Percentiles rank a stretch among this genome's conserved stretches.
phyloP scores from a whole-genome alignment of 1,140 invertebrate genomes.

The Leptinotarsa defecta region DNA sequence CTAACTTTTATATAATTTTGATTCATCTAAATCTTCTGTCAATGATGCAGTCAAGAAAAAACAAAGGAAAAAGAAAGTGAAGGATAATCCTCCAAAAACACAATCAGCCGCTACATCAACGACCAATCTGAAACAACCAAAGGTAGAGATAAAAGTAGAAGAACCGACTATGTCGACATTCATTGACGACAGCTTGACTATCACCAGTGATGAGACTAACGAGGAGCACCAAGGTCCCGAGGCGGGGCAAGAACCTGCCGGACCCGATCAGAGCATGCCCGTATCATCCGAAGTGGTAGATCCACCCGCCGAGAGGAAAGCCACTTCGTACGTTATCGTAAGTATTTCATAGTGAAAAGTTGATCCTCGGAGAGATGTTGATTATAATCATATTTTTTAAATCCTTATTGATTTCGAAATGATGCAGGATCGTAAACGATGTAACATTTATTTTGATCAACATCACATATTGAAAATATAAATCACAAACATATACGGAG shows the following conservation, averaged over 20 bases:
- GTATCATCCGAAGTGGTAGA: slow-evolving; percentile 58
- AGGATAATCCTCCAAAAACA: slow-evolving; percentile 42
- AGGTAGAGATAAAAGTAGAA: slow-evolving; percentile 45
- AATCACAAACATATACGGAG: too few relatives aligned
- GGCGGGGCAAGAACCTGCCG: slow-evolving; percentile 62
- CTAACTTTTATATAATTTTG: too few relatives aligned
- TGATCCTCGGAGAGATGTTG: too few relatives aligned
- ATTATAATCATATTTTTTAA: too few relatives aligned
- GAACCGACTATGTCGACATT: slow-evolving; percentile 39
- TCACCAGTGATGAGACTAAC: slow-evolving; percentile 22
- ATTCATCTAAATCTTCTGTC: too few relatives aligned
- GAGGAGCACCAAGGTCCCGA: slow-evolving; percentile 60
- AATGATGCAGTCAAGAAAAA: slow-evolving; percentile 43
- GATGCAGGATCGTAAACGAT: too few relatives aligned
- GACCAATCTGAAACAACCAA: slow-evolving; percentile 14
- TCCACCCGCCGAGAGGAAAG: slow-evolving; percentile 64
- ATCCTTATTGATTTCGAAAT: too few relatives aligned
- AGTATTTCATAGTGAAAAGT: slow-evolving; percentile 11
- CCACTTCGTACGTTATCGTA: slow-evolving; percentile 64
- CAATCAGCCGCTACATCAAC: slow-evolving; percentile 28
- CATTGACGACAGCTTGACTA: neutral
- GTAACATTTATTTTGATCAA: too few relatives aligned
- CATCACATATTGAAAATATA: too few relatives aligned
- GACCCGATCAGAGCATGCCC: slow-evolving; percentile 65
- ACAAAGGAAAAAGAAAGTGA: slow-evolving; percentile 52